Conservation (phyloP, 2,797 vertebrate genomes). For the Sebastes melanostomus region DNA sequence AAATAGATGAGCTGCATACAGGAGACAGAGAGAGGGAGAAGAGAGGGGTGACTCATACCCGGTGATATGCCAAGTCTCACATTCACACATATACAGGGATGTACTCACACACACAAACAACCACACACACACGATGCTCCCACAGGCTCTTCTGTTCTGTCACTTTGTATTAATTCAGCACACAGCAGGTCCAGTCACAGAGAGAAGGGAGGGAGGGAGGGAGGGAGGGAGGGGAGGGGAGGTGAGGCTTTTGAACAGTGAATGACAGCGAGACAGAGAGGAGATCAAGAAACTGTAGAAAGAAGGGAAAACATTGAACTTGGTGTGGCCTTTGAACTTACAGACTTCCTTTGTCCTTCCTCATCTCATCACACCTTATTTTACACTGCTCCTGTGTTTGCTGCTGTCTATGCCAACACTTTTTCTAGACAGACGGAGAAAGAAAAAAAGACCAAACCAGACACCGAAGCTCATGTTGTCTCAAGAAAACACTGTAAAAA, state of each 20-base stretch:
- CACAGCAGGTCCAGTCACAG: constrained; percentile 36
- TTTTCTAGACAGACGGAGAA: constrained; percentile 12
- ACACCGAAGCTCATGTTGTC: not conserved
- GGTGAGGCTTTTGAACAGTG: constrained; percentile 10
- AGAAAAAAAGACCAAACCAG: constrained; percentile 11
- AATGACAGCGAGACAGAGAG: constrained; percentile 6
- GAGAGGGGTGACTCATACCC: constrained; percentile 63
- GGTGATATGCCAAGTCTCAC: constrained; percentile 60
- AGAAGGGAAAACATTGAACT: constrained; percentile 27
- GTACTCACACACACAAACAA: constrained; percentile 30
- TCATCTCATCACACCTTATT: constrained; percentile 13
- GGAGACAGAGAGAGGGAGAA: constrained; percentile 25
- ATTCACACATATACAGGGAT: constrained; percentile 47
- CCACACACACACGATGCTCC: constrained; percentile 28
- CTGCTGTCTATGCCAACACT: not conserved
- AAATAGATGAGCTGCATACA: constrained; percentile 46
- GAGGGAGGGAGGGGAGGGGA: too few relatives aligned
- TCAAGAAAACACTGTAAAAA: not conserved
- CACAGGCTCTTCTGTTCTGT: constrained; percentile 63
- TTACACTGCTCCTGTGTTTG: not conserved
- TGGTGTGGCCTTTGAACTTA: constrained; percentile 30
- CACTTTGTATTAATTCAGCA: constrained; percentile 66
- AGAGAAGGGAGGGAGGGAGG: not conserved
- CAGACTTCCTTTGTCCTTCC: constrained; percentile 25
- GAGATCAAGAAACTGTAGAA: constrained; percentile 8